Evolutionary conservation across 2,113 vertebrate species (phyloP).

Genomic region (Periophthalmodon schlosseri): DNA sequence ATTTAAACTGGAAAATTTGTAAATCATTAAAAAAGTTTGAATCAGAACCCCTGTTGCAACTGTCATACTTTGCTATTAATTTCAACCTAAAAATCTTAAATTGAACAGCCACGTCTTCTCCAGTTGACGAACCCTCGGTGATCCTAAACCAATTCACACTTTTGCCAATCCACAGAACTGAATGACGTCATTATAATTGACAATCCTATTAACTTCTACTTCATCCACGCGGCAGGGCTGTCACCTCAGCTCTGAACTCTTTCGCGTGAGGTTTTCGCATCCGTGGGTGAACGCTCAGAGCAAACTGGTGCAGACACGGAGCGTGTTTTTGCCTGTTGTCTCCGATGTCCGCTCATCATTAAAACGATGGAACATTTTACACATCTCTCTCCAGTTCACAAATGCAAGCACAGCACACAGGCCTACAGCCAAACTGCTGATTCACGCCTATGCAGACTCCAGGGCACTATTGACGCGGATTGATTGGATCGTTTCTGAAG

Average conservation of each 20-base stretch:
- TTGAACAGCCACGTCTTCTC: too few relatives aligned
- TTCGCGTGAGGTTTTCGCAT: neutral
- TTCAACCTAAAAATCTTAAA: too few relatives aligned
- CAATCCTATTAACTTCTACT: too few relatives aligned
- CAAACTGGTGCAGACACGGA: neutral
- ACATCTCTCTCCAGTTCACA: constrained; percentile 26
- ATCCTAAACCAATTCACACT: too few relatives aligned
- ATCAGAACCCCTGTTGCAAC: too few relatives aligned
- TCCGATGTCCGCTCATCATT: constrained; percentile 16
- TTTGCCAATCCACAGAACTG: too few relatives aligned
- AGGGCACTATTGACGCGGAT: constrained; percentile 36
- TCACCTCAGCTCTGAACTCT: neutral
- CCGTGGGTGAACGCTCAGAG: neutral
- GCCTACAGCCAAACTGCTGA: constrained; percentile 36
- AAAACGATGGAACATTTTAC: constrained; percentile 14
- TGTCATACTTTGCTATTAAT: too few relatives aligned
- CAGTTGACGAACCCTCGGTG: too few relatives aligned
- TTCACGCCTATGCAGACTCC: constrained; percentile 23
- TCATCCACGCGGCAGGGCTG: neutral
- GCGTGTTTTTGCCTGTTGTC: neutral
- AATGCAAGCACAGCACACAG: neutral
- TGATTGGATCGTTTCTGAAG: constrained; percentile 35
- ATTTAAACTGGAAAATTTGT: too few relatives aligned
- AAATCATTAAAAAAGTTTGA: too few relatives aligned
- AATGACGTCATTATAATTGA: neutral